These are phyloP conservation scores for Acropternis orthonyx DNA, from an alignment of 2,797 vertebrate genomes.

Conservation along the genomic window DNA sequence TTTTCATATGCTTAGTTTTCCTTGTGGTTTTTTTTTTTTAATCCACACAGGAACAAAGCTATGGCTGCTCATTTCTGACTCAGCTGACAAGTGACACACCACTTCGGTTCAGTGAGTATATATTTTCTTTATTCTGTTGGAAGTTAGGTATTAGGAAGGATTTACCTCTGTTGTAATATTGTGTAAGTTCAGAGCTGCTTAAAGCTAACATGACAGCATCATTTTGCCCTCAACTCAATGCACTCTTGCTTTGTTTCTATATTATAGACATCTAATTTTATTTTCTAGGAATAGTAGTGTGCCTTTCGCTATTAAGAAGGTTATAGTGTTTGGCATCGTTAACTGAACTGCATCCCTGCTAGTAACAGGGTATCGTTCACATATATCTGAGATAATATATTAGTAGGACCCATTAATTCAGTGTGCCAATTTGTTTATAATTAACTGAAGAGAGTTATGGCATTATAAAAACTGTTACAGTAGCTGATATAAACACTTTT, in stretches of 20 bases:
- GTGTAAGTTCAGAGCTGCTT: not conserved
- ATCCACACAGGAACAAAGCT: not conserved
- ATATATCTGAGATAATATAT: conserved; percentile 29
- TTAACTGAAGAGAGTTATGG: conserved; percentile 69
- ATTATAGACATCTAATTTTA: not conserved
- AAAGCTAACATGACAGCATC: not conserved
- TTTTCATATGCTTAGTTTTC: not conserved
- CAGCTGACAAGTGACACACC: not conserved
- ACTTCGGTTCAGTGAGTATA: not conserved
- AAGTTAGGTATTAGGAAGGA: not conserved
- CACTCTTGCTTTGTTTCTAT: not conserved
- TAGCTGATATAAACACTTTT: conserved; percentile 64
- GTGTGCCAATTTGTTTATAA: conserved; percentile 65
- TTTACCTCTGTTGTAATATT: not conserved
- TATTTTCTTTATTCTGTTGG: not conserved
- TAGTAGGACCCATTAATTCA: conserved; percentile 65
- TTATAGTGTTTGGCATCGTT: not conserved
- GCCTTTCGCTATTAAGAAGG: not conserved
- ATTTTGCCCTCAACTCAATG: not conserved
- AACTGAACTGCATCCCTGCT: conserved; percentile 8
- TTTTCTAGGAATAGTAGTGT: not conserved
- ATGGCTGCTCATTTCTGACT: not conserved
- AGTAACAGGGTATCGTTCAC: conserved; percentile 22
- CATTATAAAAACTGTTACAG: conserved; percentile 64
- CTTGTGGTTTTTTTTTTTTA: not conserved